phyloP scores from a whole-genome alignment of 2,113 vertebrate species.

The Cynoglossus semilaevis region DNA sequence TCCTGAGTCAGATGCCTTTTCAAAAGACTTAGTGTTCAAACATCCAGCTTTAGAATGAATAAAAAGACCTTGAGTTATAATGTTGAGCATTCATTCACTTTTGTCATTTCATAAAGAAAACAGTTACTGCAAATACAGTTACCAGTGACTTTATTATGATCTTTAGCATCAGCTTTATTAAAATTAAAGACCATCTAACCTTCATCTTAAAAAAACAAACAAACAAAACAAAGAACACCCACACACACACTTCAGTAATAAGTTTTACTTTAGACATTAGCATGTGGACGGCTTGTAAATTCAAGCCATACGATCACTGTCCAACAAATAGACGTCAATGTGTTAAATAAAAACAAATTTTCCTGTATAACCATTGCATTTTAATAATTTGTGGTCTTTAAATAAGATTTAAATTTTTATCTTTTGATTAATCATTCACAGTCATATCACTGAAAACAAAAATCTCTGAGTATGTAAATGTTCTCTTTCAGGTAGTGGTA shows the following conservation, averaged over 20 bases:
- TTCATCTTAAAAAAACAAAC: slow-evolving; percentile 29
- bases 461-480: slow-evolving; percentile 57
- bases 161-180: slow-evolving; percentile 34
- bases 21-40: no score
- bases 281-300: slow-evolving; percentile 23
- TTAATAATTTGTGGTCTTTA: slow-evolving; percentile 73
- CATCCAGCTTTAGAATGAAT: no score
- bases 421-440: slow-evolving; percentile 73
- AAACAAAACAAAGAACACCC: slow-evolving; percentile 28
- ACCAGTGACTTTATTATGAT: slow-evolving; percentile 26
- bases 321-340: slow-evolving; percentile 14
- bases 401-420: slow-evolving; percentile 69
- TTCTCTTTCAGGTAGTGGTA: slow-evolving; percentile 70
- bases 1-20: no score
- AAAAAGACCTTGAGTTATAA: neutral
- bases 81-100: neutral
- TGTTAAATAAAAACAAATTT: slow-evolving; percentile 42
- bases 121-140: slow-evolving; percentile 26
- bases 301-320: slow-evolving; percentile 17
- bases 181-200: slow-evolving; percentile 40
- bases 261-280: slow-evolving; percentile 2
- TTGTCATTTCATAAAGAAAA: neutral
- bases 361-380: slow-evolving; percentile 56
- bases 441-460: slow-evolving; percentile 58
- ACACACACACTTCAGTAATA: slow-evolving; percentile 12